phyloP scores from a whole-genome alignment of 2,113 vertebrate genomes.

The Eleginops maclovinus region DNA sequence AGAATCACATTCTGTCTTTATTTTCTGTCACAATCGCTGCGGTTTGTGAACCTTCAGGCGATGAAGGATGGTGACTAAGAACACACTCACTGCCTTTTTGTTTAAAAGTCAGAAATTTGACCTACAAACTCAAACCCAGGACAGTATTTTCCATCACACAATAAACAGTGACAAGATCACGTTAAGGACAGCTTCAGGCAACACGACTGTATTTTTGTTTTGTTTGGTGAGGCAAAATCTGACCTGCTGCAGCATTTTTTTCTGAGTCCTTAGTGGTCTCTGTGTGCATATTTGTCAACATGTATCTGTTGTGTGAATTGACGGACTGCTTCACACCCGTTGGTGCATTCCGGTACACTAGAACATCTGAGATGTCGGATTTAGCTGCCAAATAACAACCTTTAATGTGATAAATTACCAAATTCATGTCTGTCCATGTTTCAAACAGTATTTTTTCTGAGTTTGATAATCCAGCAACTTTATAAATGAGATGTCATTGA shows the following conservation, averaged over 20 bases:
- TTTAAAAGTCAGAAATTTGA: not conserved
- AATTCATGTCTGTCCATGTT: not conserved
- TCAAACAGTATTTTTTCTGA: not conserved
- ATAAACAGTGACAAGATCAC: not conserved
- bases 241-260: not conserved
- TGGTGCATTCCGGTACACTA: not conserved
- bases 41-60: not conserved
- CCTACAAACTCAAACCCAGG: not conserved
- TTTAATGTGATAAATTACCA: not conserved
- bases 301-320: not conserved
- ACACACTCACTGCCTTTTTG: not conserved
- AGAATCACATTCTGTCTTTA: not conserved
- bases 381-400: not conserved
- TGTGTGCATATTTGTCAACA: not conserved
- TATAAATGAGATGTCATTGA: not conserved
- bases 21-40: not conserved
- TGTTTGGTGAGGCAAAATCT: not conserved
- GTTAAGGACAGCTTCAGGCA: not conserved
- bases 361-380: not conserved
- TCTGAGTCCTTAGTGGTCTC: not conserved
- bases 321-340: not conserved
- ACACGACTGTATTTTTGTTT: not conserved
- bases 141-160: not conserved
- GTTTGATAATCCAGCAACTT: not conserved
- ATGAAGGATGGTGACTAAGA: constrained; percentile 22